These are phyloP conservation scores for Apodemia duryi DNA, from an alignment of 2,888 invertebrate species.

Conservation along the genomic window DNA sequence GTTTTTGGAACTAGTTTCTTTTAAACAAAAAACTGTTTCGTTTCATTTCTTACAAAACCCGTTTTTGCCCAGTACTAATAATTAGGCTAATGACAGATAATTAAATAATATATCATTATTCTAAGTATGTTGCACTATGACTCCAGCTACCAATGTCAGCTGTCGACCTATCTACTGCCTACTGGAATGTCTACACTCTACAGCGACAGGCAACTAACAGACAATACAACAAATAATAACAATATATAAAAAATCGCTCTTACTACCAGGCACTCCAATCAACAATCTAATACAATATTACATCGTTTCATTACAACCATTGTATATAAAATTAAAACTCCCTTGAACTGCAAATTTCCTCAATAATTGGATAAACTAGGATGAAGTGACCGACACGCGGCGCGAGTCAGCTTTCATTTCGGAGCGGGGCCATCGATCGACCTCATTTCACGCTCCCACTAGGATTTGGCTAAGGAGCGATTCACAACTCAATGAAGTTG, in stretches of 20 bases:
- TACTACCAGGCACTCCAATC: background rate
- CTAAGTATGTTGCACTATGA: no score
- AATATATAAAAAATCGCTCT: background rate
- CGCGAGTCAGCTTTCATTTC: background rate
- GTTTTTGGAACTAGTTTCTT: no score
- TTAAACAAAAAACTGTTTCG: no score
- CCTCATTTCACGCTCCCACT: conserved; percentile 6
- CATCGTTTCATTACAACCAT: background rate
- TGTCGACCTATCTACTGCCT: no score
- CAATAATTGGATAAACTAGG: background rate
- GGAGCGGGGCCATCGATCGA: conserved; percentile 18
- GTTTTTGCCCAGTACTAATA: no score
- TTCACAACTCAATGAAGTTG: background rate
- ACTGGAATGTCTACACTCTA: no score
- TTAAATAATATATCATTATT: no score
- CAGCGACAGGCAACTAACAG: no score
- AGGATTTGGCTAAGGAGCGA: background rate
- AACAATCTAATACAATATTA: background rate
- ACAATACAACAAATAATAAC: background rate
- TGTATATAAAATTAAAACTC: background rate
- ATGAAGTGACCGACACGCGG: background rate
- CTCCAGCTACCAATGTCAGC: no score
- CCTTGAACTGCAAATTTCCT: background rate
- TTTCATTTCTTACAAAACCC: no score
- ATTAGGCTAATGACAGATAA: no score